Conservation (phyloP, 2,888 invertebrate genomes). For the Drosophila anomelani region DNA sequence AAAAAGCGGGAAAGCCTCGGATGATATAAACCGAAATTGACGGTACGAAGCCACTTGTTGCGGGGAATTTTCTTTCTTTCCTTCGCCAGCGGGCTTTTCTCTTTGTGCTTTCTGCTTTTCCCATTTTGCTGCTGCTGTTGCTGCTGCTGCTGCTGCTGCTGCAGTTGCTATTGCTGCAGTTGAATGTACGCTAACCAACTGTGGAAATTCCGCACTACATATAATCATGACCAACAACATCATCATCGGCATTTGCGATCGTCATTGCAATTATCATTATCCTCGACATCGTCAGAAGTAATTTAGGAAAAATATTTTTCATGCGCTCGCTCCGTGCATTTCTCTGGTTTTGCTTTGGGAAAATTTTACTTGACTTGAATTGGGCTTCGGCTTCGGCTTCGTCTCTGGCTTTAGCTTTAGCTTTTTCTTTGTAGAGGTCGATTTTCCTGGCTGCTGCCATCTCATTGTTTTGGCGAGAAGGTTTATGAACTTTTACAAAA, state of each 20-base stretch:
- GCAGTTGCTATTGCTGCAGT: slow-evolving; percentile 44
- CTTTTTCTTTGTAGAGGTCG: slow-evolving; percentile 43
- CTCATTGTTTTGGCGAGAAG: slow-evolving; percentile 67
- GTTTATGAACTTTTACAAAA: slow-evolving; percentile 79
- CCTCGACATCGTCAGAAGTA: slow-evolving; percentile 75
- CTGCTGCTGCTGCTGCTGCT: slow-evolving; percentile 22
- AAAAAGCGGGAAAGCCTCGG: slow-evolving; percentile 38
- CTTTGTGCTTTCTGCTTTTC: slow-evolving; percentile 52
- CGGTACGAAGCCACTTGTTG: slow-evolving; percentile 59
- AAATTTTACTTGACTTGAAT: slow-evolving; percentile 59
- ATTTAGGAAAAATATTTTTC: slow-evolving; percentile 67
- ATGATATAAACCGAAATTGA: slow-evolving; percentile 51
- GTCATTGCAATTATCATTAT: slow-evolving; percentile 53
- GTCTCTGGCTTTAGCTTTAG: slow-evolving; percentile 17
- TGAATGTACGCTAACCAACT: slow-evolving; percentile 73
- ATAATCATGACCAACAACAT: slow-evolving; percentile 62
- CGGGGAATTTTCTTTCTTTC: slow-evolving; percentile 53
- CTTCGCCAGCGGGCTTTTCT: slow-evolving; percentile 57
- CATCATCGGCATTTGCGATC: slow-evolving; percentile 49
- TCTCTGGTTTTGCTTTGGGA: slow-evolving; percentile 53
- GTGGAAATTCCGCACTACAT: slow-evolving; percentile 80
- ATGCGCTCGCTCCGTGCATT: slow-evolving; percentile 56
- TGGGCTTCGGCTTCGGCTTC: slow-evolving; percentile 11
- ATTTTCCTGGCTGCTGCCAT: slow-evolving; percentile 42
- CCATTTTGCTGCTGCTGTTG: slow-evolving; percentile 46